Evolutionary conservation across 2,888 invertebrate genomes (phyloP).

Genomic region (Acanthosepion esculentum): DNA sequence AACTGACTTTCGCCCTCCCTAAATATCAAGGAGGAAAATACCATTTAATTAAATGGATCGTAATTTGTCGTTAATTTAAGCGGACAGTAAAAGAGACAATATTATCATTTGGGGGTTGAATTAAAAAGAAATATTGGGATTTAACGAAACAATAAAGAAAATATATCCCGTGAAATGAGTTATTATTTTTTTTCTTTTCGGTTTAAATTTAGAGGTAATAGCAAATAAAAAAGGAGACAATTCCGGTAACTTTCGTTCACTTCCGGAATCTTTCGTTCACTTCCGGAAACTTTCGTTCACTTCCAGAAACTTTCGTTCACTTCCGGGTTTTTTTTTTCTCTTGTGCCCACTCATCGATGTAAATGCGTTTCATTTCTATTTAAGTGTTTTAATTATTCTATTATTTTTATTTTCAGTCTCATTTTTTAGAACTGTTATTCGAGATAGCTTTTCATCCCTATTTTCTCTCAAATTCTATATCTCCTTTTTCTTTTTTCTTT

Average conservation of each 20-base stretch:
- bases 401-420: neutral
- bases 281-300: neutral
- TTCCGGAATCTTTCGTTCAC: neutral
- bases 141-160: neutral
- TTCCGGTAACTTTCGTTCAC: neutral
- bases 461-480: neutral
- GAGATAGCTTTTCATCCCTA: too few species aligned
- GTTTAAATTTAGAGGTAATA: neutral
- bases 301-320: neutral
- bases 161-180: neutral
- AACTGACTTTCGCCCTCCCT: neutral
- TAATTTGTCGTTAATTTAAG: neutral
- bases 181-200: neutral
- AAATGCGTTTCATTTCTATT: neutral
- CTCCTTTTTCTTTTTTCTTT: neutral
- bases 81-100: too few species aligned
- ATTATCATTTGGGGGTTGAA: neutral
- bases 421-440: neutral
- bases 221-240: neutral
- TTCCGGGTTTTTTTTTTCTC: neutral
- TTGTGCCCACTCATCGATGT: neutral
- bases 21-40: neutral
- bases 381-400: neutral
- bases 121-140: neutral
- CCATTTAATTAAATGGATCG: neutral